These are phyloP conservation scores for Notamacropus eugenii DNA, from an alignment of 2,797 vertebrate genomes.

Conservation along the genomic window DNA sequence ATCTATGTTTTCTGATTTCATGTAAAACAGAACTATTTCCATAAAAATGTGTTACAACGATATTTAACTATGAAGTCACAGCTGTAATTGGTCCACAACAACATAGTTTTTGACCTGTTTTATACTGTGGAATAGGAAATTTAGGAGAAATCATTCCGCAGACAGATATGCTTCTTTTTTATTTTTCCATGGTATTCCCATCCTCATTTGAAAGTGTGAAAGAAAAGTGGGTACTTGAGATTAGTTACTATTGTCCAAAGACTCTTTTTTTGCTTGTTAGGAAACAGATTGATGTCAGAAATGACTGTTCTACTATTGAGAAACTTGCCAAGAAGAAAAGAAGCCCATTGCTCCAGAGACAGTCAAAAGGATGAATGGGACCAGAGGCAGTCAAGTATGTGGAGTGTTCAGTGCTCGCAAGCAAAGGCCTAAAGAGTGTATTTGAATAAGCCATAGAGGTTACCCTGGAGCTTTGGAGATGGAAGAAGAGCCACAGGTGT, in stretches of 20 bases:
- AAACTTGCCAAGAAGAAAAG: conserved; percentile 95
- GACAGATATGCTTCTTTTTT: conserved; percentile 93
- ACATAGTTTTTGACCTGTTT: conserved; percentile 92
- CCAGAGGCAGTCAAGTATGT: conserved; percentile 91
- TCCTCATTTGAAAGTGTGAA: conserved; percentile 95
- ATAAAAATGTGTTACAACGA: conserved; percentile 92
- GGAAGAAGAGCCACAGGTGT: conserved; percentile 95
- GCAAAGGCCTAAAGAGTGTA: conserved; percentile 97
- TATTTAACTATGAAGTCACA: conserved; percentile 92
- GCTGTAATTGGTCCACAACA: conserved; percentile 95
- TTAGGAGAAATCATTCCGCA: conserved; percentile 92
- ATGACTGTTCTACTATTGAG: conserved; percentile 92
- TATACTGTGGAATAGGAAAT: conserved; percentile 94
- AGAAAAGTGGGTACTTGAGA: conserved; percentile 95
- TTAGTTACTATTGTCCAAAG: conserved; percentile 93
- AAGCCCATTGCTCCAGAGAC: conserved; percentile 90
- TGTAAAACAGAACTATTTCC: conserved; percentile 95
- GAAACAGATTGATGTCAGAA: conserved; percentile 91
- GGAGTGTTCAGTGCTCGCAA: conserved; percentile 90
- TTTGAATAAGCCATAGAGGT: conserved; percentile 95
- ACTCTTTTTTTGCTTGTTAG: conserved; percentile 93
- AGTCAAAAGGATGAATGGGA: conserved; percentile 88
- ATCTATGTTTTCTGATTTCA: conserved; percentile 93
- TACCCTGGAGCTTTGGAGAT: conserved; percentile 92
- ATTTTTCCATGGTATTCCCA: conserved; percentile 93